Evolutionary conservation across 2,888 invertebrate species (phyloP).

Genomic region (Bugula neritina): DNA sequence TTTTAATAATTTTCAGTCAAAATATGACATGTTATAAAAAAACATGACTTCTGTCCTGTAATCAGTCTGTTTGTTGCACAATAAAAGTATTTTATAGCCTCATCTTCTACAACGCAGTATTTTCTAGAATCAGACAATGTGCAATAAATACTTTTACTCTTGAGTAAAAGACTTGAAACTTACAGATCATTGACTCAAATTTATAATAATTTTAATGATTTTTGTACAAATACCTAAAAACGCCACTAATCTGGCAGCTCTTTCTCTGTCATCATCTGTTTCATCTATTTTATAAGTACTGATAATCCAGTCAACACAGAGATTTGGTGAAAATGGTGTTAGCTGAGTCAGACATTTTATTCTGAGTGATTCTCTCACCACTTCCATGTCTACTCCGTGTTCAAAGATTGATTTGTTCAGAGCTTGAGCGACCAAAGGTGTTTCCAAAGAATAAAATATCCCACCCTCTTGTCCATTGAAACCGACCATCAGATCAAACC

Average conservation of each 20-base stretch:
- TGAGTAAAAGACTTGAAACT: too few species aligned
- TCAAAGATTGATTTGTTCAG: neutral
- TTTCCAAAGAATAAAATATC: neutral
- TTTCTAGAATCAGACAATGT: too few species aligned
- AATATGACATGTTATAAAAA: too few species aligned
- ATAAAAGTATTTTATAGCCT: too few species aligned
- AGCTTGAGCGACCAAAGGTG: neutral
- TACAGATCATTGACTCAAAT: too few species aligned
- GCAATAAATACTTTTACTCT: too few species aligned
- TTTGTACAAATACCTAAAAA: constrained; percentile 7
- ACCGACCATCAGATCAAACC: constrained; percentile 15
- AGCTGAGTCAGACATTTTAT: neutral
- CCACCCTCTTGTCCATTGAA: constrained; percentile 20
- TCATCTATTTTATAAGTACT: neutral
- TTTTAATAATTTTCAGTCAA: too few species aligned
- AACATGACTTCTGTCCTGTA: too few species aligned
- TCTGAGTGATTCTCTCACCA: neutral
- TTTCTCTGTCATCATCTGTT: constrained; percentile 3
- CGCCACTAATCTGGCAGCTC: neutral
- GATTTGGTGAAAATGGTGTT: neutral
- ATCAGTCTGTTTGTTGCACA: too few species aligned
- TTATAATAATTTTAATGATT: too few species aligned
- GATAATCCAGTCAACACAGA: neutral
- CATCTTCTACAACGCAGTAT: too few species aligned
- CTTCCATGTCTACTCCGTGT: neutral